Percentiles rank a stretch among this genome's conserved stretches.
Conservation (phyloP, 1,140 invertebrate genomes). For the Hestina assimilis region DNA sequence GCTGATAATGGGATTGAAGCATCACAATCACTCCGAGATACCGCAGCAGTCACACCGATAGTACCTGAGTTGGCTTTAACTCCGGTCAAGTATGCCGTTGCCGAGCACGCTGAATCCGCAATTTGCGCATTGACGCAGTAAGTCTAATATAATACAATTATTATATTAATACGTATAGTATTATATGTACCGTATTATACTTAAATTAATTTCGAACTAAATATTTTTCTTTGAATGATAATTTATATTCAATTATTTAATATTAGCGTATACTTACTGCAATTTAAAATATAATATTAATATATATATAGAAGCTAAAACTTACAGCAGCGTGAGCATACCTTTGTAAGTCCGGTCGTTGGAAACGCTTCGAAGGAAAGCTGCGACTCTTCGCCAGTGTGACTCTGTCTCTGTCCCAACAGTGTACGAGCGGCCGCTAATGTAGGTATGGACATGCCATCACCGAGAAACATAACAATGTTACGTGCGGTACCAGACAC, state of each 20-base stretch:
- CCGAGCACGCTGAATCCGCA: conserved; percentile 86
- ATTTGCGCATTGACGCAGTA: conserved; percentile 86
- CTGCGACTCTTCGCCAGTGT: conserved; percentile 20
- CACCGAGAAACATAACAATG: conserved; percentile 19
- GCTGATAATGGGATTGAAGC: conserved; percentile 71
- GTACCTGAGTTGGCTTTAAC: conserved; percentile 88
- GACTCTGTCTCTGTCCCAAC: conserved; percentile 14
- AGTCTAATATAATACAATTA: conserved; percentile 75
- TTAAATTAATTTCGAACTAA: too few species aligned
- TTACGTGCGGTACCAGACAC: conserved; percentile 12
- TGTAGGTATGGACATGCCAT: conserved; percentile 24
- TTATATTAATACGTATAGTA: too few species aligned
- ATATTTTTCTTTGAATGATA: too few species aligned
- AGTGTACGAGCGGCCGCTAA: conserved; percentile 17
- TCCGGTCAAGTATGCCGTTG: conserved; percentile 88
- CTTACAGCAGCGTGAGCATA: background rate
- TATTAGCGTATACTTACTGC: background rate
- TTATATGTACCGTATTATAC: too few species aligned
- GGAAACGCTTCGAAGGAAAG: conserved; percentile 24
- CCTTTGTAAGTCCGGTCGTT: conserved; percentile 18
- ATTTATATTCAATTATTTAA: background rate
- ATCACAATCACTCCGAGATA: conserved; percentile 78
- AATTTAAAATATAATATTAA: background rate
- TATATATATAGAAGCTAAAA: background rate
- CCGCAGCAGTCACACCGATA: conserved; percentile 83